Evolutionary conservation across 2,113 vertebrate genomes (phyloP), one percentile per base, ranked within the genome.

Genomic region (Paracanthobrama guichenoti): DNA sequence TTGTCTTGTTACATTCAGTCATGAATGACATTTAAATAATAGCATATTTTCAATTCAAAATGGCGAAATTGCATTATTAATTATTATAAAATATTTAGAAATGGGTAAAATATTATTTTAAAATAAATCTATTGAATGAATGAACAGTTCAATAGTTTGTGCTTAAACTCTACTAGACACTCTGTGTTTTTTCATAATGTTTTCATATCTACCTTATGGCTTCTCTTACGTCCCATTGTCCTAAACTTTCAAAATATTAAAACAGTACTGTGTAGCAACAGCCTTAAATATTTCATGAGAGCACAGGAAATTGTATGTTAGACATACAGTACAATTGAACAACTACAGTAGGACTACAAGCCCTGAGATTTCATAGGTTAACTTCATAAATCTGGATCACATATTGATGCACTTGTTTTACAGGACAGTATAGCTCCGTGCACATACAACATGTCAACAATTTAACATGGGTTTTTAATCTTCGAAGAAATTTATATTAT

Each of bases 311-410:
- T 22, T 53, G 79, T 86, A 76, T 79, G 5, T 83, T 50, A 87
- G 76, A 89, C 71, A 88, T 46, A 85, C 79, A 48, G 79, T 55
- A 83, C 84, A 71, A 80, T 67, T 88, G 22, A 86, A 55, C 75
- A 28, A 86, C 84, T 79, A 87, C 60, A 82, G 83, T 67, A 81
- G 84, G 88, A 89, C 90, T 78, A 83, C 64, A 86, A 87, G 90
- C 90, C 93, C 92, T 92, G 92, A 93, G 92, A 91, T 90, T 80
- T 83, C 82, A 79, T 83, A 83, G n/a, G 62, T 78, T 44, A 50
- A 72, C 85, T 87, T 89, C 67, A 86, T 81, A 35, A 82, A 83
- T 84, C 4, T 85, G 83, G 62, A 85, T 88, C 83, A 84, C 79
- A 55, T 71, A 86, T 72, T 55, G 50, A 74, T 73, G 87, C 80